Evolutionary conservation across 2,113 vertebrate species (phyloP), one percentile per base, ranked within the genome.

Genomic region (rat (Rattus norvegicus)): DNA sequence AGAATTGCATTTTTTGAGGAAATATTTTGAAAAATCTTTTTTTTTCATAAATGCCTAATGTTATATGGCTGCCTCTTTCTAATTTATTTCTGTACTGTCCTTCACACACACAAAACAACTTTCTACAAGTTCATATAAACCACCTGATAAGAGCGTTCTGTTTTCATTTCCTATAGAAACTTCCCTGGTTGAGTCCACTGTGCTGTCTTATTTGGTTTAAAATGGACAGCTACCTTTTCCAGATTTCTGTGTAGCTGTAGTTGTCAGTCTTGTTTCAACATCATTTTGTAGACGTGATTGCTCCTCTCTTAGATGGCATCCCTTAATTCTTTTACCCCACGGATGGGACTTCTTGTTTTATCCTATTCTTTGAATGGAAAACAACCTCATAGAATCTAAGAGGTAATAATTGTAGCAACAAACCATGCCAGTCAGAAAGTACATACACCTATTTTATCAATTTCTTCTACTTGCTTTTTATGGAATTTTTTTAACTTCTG

Each of bases 1-100:
- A 76, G 14, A 76, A 39, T 79, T 61, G 13, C 76, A 61, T 90
- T 90, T 81, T 90, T 13, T 96, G 91, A 91, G 85, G 87, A 14
- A 76, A 26, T 76, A 76, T 49, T 49, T 28, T 76, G 9, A 28
- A 47, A 47, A 49, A 20, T 17, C 24, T 26, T 89, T 19, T 43
- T 9, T 33, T 72, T 61, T 83, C 86, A 7, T 26, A 26, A 73
- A 39, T 88, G 26, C 1, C 67, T 5, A 73, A 16, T 43, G 72
- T 67, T 80, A 14, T 76, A 36, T 76, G 2, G 36, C 1, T 83
- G 20, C 9, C 16, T 80, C 36, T 43, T 76, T 73, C 33, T 80
- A 47, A 75, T 88, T 94, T 56, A 63, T 81, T 26, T 24, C 24
- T 56, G 7, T 88, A 83, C 33, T 83, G 47, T 47, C 1, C 59